Conservation (phyloP, 2,888 invertebrate genomes). For the Plebejus melissa region DNA sequence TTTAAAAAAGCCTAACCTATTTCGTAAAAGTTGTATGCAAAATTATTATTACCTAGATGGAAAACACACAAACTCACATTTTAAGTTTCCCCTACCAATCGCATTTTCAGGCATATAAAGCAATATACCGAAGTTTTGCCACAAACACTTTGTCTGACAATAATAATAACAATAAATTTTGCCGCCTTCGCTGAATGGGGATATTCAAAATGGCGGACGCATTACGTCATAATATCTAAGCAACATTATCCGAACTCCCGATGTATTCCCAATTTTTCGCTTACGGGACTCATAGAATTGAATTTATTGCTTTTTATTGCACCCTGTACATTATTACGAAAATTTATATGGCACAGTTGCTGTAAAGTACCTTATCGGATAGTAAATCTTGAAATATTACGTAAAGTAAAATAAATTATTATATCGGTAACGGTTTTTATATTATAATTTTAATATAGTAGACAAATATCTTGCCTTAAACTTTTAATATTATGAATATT, state of each 20-base stretch:
- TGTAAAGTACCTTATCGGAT: conserved; percentile 6
- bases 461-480: no score
- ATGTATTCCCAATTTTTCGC: conserved; percentile 35
- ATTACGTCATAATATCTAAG: conserved; percentile 39
- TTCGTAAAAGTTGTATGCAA: background rate
- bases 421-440: background rate
- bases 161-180: conserved; percentile 72
- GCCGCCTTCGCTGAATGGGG: conserved; percentile 41
- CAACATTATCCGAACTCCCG: conserved; percentile 37
- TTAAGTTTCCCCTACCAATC: conserved; percentile 50
- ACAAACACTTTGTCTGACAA: conserved; percentile 58
- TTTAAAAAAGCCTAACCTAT: background rate
- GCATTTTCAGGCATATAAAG: conserved; percentile 62
- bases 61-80: background rate
- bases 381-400: background rate
- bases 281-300: conserved; percentile 4
- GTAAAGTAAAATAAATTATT: background rate
- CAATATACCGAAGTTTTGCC: conserved; percentile 51
- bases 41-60: background rate
- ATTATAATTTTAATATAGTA: background rate
- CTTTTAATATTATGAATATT: no score
- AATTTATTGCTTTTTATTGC: conserved; percentile 25
- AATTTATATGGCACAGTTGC: conserved; percentile 3
- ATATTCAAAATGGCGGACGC: conserved; percentile 39
- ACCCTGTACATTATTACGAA: background rate